Base-by-base conservation (phyloP, 2,888 invertebrate genomes). In the Cheilosia soror region DNA sequence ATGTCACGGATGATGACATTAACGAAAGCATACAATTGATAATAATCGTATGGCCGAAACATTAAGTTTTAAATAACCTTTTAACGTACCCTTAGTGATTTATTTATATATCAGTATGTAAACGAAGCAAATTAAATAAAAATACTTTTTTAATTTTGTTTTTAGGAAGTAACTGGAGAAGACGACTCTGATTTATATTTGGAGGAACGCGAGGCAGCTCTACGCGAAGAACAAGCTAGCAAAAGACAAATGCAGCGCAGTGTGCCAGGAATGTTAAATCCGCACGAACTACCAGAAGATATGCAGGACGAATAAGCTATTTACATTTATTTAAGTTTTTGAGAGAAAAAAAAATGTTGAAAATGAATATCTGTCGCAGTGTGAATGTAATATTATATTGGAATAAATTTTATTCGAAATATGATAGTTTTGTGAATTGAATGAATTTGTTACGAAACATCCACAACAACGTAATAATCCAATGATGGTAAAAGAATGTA, bases 131-230 rank as follows among this genome's bases (percentile, higher is more conserved):
- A 11, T 20, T 51, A 25, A 51, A 51, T 53, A 7, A 1, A 15
- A 2, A 63, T 49, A 25, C 4, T 55, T 75, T 57, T 40, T 31
- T 68, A 20, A 63, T 87, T 27, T 78, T 69, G 51, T 71, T 91
- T 93, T 4, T 92, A 99, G 99, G 99, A 99, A 93, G 98, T 97
- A 92, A 98, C 98, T 33, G 99, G 99, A 55, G 98, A 98, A 92
- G 99, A 99, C 92, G 98, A 99, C 93, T 96, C 97, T 84, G 99
- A 99, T 93, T 94, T 99, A 90, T 99, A 97, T 93, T 93, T 99
- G 90, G 99, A 99, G 91, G 99, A 99, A 92, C 95, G 99, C 89
- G 97, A 99, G 93, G 95, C 95, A 87, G 96, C 97, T 79, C 94
- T 99, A 87, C 95, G 96, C 88, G 94, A 95, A 90, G 99, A 99